Evolutionary conservation across 2,113 vertebrate species (phyloP).

Genomic region (Formicarius rufipectus): DNA sequence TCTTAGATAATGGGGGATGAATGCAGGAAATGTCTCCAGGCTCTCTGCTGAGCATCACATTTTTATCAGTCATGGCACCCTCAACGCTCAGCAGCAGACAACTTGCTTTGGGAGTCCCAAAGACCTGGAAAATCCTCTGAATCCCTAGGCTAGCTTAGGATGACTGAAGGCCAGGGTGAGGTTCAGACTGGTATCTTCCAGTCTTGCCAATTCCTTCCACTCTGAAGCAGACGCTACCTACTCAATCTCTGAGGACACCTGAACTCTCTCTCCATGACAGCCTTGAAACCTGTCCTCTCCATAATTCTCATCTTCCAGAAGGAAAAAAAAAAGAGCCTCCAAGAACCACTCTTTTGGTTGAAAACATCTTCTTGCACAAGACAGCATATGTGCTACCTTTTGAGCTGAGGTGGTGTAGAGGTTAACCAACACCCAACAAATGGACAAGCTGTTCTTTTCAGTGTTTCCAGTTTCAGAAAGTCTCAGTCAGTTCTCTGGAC

Average conservation of each 20-base stretch:
- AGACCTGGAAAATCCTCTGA: neutral
- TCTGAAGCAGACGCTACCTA: neutral
- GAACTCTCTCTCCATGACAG: neutral
- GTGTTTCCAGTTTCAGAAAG: constrained; percentile 33
- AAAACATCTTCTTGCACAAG: neutral
- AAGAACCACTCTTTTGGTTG: neutral
- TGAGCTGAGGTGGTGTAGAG: neutral
- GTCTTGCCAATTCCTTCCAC: neutral
- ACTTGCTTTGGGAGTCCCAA: neutral
- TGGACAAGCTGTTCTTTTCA: neutral
- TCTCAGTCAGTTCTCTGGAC: neutral
- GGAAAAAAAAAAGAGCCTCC: neutral
- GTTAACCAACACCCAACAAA: neutral
- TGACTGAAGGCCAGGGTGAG: neutral
- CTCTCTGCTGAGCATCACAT: neutral
- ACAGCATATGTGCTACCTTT: neutral
- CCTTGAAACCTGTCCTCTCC: neutral
- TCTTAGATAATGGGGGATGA: neutral
- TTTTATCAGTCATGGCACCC: neutral
- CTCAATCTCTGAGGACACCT: neutral
- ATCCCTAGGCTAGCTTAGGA: neutral
- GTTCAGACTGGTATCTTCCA: neutral
- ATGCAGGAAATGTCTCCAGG: neutral
- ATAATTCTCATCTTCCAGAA: neutral
- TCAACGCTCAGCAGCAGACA: neutral